phyloP scores from a whole-genome alignment of 1,140 invertebrate species.

The Drosophila ironensis region DNA sequence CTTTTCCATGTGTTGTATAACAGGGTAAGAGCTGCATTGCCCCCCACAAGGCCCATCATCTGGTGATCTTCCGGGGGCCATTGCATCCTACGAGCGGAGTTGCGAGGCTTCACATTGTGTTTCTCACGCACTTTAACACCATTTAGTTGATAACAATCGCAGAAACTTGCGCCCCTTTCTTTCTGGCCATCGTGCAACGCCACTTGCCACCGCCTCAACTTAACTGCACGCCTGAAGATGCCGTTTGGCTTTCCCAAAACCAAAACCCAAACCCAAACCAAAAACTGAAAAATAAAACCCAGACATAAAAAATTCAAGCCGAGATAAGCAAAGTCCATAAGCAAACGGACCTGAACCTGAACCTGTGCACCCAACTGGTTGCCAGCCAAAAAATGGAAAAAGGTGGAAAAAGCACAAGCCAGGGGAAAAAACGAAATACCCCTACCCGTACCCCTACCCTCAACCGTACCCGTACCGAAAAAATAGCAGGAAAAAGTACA shows the following conservation, averaged over 20 bases:
- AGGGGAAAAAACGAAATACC: conserved; percentile 36
- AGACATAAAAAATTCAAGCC: conserved; percentile 35
- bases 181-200: conserved; percentile 49
- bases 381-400: conserved; percentile 41
- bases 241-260: conserved; percentile 64
- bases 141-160: conserved; percentile 78
- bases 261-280: no score
- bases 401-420: conserved; percentile 24
- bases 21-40: conserved; percentile 57
- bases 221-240: conserved; percentile 42
- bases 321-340: conserved; percentile 74
- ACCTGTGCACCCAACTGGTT: conserved; percentile 72
- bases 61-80: conserved; percentile 11
- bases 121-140: conserved; percentile 79
- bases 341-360: conserved; percentile 67
- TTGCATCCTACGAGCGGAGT: conserved; percentile 24
- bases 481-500: conserved; percentile 76
- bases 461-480: conserved; percentile 32
- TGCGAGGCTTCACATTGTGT: conserved; percentile 37
- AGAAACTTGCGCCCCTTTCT: conserved; percentile 19
- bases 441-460: no score
- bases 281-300: conserved; percentile 8
- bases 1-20: conserved; percentile 56
- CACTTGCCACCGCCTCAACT: conserved; percentile 60
- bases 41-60: conserved; percentile 12